Evolutionary conservation across 2,797 vertebrate species (phyloP).

Genomic region (Intellagama lesueurii): DNA sequence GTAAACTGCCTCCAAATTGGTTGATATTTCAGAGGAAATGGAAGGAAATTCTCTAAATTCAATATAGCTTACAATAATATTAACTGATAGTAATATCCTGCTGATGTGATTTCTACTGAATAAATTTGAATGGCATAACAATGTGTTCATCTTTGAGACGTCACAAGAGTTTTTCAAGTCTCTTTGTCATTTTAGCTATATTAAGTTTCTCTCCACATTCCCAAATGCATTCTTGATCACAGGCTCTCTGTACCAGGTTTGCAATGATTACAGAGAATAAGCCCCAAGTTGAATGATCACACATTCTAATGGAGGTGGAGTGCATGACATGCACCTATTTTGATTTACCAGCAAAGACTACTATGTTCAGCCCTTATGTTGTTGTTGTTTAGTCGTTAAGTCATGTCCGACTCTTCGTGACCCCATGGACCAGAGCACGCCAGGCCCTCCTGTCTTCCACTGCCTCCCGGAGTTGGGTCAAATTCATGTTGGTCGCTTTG

Average conservation of each 20-base stretch:
- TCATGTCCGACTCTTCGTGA: too few species aligned
- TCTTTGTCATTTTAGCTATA: background rate
- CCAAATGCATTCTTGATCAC: background rate
- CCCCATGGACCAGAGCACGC: too few species aligned
- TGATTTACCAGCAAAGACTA: background rate
- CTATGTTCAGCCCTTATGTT: background rate
- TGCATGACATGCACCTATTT: background rate
- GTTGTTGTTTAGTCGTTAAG: too few species aligned
- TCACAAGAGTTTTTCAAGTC: too few species aligned
- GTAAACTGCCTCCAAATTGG: background rate
- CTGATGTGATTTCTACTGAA: background rate
- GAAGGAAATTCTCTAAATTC: background rate
- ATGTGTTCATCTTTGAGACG: background rate
- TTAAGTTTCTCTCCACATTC: background rate
- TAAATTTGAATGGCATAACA: background rate
- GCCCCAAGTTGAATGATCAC: background rate
- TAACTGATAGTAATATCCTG: background rate
- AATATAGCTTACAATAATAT: background rate
- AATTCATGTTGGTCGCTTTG: too few species aligned
- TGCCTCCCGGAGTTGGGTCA: too few species aligned
- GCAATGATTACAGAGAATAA: background rate
- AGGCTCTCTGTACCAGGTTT: background rate
- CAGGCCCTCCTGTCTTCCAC: too few species aligned
- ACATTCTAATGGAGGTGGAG: background rate
- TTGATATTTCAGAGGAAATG: background rate